Evolutionary conservation across 2,888 invertebrate species (phyloP), one percentile per base, ranked within the genome.

Genomic region (Volucella inanis): DNA sequence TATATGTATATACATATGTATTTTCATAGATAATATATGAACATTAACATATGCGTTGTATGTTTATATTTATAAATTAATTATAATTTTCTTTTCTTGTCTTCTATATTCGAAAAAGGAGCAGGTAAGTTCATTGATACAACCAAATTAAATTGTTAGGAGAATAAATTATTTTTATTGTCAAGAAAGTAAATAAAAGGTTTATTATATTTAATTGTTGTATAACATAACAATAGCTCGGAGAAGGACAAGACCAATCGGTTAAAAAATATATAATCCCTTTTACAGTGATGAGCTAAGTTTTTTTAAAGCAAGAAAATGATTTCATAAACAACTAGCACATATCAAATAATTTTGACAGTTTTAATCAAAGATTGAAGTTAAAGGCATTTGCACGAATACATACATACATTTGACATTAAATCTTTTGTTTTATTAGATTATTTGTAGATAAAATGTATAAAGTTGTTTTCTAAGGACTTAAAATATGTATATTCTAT

Each of bases 161-260:
- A 55, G 12, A 43, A 41, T 12, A 61, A 4, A 50, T 38, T 54
- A 54, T 45, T 64, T 64, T 8, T 50, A 39, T 39, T 50, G 14
- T 64, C 10, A 47, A 62, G 1, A 31, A 50, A 43, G 4, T 43
- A 54, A 3, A 22, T 3, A 14, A 14, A 45, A n/a, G 15, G 52
- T 50, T 45, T 49, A 22, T 11, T 38, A 45, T 10, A 61, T 2
- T 15, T 11, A 50, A 50, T 22, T 22, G 1, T 22, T 22, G 22
- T 11, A 39, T 14, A 50, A 18, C 8, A 68, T 64, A 38, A 8
- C 18, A 65, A 72, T 77, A 77, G 62, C 82, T 62, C 38, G 61
- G 71, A 45, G 82, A 78, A 83, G 77, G 82, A 83, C 50, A 68
- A 80, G 75, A 80, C 75, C 80, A 75, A 80, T 55, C 65, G 39